Conservation (phyloP, 2,113 vertebrate genomes). For the Regulus satrapa region DNA sequence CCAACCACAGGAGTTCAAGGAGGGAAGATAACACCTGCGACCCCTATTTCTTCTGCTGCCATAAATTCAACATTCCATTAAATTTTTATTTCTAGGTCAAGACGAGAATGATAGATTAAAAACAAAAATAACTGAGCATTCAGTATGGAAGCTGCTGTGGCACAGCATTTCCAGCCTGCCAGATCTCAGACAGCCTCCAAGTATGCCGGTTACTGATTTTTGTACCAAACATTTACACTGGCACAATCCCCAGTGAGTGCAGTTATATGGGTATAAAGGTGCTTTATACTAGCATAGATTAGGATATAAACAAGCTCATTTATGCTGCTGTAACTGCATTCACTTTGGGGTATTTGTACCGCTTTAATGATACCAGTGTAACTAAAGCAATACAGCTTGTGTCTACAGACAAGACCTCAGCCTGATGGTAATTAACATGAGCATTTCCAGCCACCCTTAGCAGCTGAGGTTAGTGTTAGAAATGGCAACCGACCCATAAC, state of each 20-base stretch:
- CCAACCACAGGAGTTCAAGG: neutral
- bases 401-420: neutral
- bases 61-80: neutral
- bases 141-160: neutral
- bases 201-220: conserved; percentile 7
- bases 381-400: conserved; percentile 15
- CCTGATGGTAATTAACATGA: conserved; percentile 31
- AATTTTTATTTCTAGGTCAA: conserved; percentile 22
- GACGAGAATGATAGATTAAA: neutral
- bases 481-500: conserved; percentile 35
- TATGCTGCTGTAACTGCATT: neutral
- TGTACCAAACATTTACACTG: conserved; percentile 37
- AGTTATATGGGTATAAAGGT: conserved; percentile 26
- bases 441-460: conserved; percentile 31
- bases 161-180: neutral
- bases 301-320: conserved; percentile 29
- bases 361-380: neutral
- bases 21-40: neutral
- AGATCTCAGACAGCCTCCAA: neutral
- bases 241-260: neutral
- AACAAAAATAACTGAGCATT: neutral
- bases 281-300: conserved; percentile 16
- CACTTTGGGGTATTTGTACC: neutral
- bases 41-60: neutral
- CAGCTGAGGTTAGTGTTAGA: conserved; percentile 5